phyloP scores from a whole-genome alignment of 2,113 vertebrate species.

The Halichoerus grypus region DNA sequence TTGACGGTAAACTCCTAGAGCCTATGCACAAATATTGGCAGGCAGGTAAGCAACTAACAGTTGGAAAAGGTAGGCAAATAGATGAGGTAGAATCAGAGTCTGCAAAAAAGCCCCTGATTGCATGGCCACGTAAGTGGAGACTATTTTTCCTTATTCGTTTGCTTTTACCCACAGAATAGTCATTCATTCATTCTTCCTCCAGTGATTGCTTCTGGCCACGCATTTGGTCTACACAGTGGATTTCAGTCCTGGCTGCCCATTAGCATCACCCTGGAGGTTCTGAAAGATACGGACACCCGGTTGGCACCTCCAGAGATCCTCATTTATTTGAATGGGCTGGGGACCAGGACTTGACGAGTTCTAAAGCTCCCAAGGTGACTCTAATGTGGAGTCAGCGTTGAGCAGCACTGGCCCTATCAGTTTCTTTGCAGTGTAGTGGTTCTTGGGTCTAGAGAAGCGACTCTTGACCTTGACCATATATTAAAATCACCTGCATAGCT shows the following conservation, averaged over 20 bases:
- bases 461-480: neutral
- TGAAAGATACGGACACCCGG: neutral
- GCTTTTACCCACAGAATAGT: neutral
- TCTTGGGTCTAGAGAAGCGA: neutral
- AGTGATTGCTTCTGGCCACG: neutral
- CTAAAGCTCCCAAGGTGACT: neutral
- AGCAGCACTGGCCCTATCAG: accelerated
- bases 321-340: neutral
- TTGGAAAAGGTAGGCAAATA: constrained; percentile 48
- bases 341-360: neutral
- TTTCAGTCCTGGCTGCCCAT: neutral
- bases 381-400: neutral
- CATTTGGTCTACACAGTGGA: neutral
- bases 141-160: constrained; percentile 37
- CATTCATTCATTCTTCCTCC: neutral
- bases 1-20: constrained; percentile 75
- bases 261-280: neutral
- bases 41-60: constrained; percentile 46
- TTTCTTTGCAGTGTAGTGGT: neutral
- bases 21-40: constrained; percentile 72
- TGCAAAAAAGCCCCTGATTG: neutral
- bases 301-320: accelerated
- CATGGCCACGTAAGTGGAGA: neutral
- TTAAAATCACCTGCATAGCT: neutral
- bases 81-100: neutral